Evolutionary conservation across 2,113 vertebrate genomes (phyloP), one percentile per base, ranked within the genome.

Genomic region (Coptodon bakossiorum): DNA sequence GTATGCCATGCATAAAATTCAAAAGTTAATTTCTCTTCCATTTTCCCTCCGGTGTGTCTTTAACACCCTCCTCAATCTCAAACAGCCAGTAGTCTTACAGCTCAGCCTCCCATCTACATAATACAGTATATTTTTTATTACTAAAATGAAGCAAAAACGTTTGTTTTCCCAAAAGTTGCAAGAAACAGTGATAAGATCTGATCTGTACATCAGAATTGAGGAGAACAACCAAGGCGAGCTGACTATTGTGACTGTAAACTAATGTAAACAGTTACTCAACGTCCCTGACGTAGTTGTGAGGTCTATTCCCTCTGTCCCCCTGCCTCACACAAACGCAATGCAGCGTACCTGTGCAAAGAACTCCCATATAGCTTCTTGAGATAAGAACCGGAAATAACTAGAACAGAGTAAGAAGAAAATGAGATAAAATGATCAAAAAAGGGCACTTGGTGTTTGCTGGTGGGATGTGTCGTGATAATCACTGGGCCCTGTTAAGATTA

Each of bases 211-310:
- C 2, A 3, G 16, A 66, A 56, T 36, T 29, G 57, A 59, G 36
- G 3, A 88, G 85, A 88, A 88, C 38, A 88, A 31, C 29, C 24
- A 56, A 3, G 29, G 2, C 6, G 27, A 57, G 56, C 5, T 19
- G 48, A 85, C 16, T 4, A 24, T 43, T 6, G 7, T 71, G 66
- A 86, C 82, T 43, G 19, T 66, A 8, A 68, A 16, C 24, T 3
- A 27, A 87, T 71, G 43, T 81, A 63, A 90, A 86, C 89, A 90
- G 54, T 93, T 94, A 66, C 85, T 78, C 83, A 92, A 87, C n/a
- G 4, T 82, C 29, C 7, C 66, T 82, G 85, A 89, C 13, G 40
- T 61, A 83, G 81, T 61, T 61, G 45, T 9, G 48, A 52, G 7
- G 81, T 71, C 54, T 57, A 71, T 54, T 12, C 3, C 36, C 27